Conservation (phyloP, 2,888 invertebrate species). For the Meteorus colon region DNA sequence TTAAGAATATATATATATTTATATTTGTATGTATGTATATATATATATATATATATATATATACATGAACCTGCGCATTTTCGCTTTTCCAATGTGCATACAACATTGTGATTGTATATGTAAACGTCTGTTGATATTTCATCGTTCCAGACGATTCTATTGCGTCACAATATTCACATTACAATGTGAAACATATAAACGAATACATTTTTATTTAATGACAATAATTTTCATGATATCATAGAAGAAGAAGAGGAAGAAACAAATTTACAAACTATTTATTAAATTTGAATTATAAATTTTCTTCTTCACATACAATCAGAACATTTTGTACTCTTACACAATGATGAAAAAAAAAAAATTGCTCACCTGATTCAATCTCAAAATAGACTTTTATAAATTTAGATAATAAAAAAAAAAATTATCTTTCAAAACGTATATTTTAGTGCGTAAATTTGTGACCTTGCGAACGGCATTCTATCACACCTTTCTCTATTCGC, state of each 20-base stretch:
- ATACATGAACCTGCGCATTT: not conserved
- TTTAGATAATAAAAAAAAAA: not conserved
- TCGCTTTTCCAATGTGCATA: slow-evolving; percentile 4
- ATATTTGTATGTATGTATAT: not conserved
- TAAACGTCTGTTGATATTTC: slow-evolving; percentile 9
- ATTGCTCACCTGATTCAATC: too few relatives aligned
- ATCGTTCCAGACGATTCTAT: not conserved
- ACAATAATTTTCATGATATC: not conserved
- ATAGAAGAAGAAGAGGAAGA: not conserved
- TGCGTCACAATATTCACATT: not conserved
- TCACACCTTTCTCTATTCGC: slow-evolving; percentile 44
- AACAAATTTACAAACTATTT: too few relatives aligned
- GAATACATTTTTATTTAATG: not conserved
- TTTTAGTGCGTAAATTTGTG: slow-evolving; percentile 5
- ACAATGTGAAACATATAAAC: not conserved
- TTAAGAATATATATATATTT: not conserved
- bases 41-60: not conserved
- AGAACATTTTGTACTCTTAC: too few relatives aligned
- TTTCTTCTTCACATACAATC: too few relatives aligned
- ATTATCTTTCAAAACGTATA: slow-evolving; percentile 3
- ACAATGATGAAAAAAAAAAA: too few relatives aligned
- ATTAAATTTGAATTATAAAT: too few relatives aligned
- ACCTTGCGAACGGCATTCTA: slow-evolving; percentile 32
- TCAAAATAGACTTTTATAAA: not conserved
- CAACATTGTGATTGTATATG: not conserved